A percentile compares a stretch with the other conserved stretches of the same genome.
Conservation (phyloP, 2,888 invertebrate species). For the Rhingia rostrata region DNA sequence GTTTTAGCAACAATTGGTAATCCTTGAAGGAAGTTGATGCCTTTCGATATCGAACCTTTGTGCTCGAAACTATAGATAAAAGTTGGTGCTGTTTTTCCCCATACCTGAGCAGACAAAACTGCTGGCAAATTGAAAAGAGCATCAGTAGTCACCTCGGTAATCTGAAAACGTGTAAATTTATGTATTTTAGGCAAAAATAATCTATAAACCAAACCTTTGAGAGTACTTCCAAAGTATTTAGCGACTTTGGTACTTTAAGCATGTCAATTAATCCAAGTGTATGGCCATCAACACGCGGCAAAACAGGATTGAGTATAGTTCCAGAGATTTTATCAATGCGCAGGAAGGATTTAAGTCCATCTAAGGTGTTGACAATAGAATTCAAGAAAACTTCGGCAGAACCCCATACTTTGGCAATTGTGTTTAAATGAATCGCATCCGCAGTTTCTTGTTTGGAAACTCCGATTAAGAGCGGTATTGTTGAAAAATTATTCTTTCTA, state of each 20-base stretch:
- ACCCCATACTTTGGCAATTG: slow-evolving; percentile 79
- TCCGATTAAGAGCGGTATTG: slow-evolving; percentile 88
- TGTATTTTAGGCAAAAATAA: neutral
- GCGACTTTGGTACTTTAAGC: slow-evolving; percentile 79
- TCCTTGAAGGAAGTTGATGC: slow-evolving; percentile 87
- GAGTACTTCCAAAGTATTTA: slow-evolving; percentile 79
- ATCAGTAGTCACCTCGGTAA: slow-evolving; percentile 85
- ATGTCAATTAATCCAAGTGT: slow-evolving; percentile 79
- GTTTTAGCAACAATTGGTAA: slow-evolving; percentile 84
- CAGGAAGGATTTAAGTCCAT: slow-evolving; percentile 78
- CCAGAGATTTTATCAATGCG: slow-evolving; percentile 79
- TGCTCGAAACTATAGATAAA: slow-evolving; percentile 91
- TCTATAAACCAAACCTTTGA: slow-evolving; percentile 77
- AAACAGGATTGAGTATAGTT: slow-evolving; percentile 77
- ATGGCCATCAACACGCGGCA: slow-evolving; percentile 78
- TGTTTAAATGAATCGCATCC: slow-evolving; percentile 78
- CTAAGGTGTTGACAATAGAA: slow-evolving; percentile 77
- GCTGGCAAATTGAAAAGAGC: slow-evolving; percentile 91
- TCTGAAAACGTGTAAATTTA: slow-evolving; percentile 60
- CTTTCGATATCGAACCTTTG: slow-evolving; percentile 85
- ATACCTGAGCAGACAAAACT: slow-evolving; percentile 88
- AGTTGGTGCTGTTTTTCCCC: slow-evolving; percentile 87
- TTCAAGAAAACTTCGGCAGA: slow-evolving; percentile 79
- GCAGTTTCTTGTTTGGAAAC: slow-evolving; percentile 89
- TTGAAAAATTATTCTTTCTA: slow-evolving; percentile 84